Base-by-base conservation (phyloP, 2,113 vertebrate genomes). In the Globicephala melas region DNA sequence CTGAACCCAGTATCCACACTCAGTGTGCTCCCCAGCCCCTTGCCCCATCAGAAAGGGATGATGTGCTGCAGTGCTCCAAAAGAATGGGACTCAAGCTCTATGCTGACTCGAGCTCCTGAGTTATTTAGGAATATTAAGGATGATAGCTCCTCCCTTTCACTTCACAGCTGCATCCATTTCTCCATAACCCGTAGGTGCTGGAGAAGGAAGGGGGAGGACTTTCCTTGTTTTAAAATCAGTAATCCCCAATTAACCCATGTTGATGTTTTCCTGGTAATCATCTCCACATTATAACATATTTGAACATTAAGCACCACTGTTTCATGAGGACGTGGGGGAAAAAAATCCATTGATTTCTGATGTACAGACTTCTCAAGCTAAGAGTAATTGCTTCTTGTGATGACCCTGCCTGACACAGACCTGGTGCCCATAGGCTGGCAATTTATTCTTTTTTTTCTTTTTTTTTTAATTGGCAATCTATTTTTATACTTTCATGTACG, bases 321-420 rank as follows among this genome's bases (percentile, higher is more conserved):
- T 86, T 89, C 44, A 81, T 63, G 28, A 89, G 9, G 33, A 23
- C 17, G 25, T n/a, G 53, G 53, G 23, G 28, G 5, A 12, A 5
- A 28, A 23, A 44, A 13, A 10, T 33, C 10, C 7, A 96, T 8
- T 26, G 2, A 77, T 91, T 84, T 79, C 55, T 67, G 26, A 77
- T 82, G 83, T 95, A 88, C 60, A 87, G 91, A 85, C 20, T 28
- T 95, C 53, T 91, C n/a, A 65, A 38, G n/a, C 23, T 53, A 89
- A 83, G 26, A 93, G 5, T 50, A 13, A 65, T 13, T 70, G 67
- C 8, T n/a, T 83, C 86, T 76, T n/a, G 4, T 9, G 81, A 62
- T 33, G 67, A 55, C 36, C 25, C 55, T 91, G 68, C 31, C 81
- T 65, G 41, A 89, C 63, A 41, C 5, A 67, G 47, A 67, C 25